These are phyloP conservation scores for Heloderma charlesbogerti DNA, from an alignment of 2,113 vertebrate genomes.

Conservation along the genomic window DNA sequence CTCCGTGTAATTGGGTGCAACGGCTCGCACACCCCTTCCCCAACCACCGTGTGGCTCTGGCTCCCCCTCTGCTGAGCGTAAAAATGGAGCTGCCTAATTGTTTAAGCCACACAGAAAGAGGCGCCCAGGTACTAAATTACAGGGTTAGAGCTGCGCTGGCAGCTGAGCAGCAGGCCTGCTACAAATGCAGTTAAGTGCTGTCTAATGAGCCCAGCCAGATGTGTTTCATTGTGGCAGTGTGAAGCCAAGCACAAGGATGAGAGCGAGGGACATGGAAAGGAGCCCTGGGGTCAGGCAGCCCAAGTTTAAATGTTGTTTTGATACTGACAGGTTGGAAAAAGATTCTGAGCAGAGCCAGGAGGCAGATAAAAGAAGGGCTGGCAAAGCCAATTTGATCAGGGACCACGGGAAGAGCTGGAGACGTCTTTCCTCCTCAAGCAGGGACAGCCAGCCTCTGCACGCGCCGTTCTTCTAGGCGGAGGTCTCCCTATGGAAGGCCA, in stretches of 20 bases:
- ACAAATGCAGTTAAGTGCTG: neutral
- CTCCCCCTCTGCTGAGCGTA: neutral
- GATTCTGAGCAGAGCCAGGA: neutral
- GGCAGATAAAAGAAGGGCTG: neutral
- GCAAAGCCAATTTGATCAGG: neutral
- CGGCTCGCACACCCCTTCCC: neutral
- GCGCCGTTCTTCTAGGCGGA: too few relatives aligned
- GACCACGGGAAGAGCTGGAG: too few relatives aligned
- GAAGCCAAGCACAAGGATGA: neutral
- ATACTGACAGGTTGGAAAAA: neutral
- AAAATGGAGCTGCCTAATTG: conserved; percentile 8
- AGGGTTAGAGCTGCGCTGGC: neutral
- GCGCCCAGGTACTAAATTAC: conserved; percentile 18
- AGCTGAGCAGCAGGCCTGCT: neutral
- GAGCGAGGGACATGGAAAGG: neutral
- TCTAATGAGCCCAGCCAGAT: neutral
- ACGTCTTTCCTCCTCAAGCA: neutral
- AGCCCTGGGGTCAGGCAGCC: neutral
- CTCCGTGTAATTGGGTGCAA: neutral
- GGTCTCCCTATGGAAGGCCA: neutral
- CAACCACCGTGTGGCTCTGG: neutral
- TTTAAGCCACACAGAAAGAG: neutral
- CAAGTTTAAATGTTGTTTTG: neutral
- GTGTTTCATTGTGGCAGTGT: neutral
- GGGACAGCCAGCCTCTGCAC: too few relatives aligned